Base-by-base conservation (phyloP, 2,797 vertebrate species). In the Gymnopithys bicolor region DNA sequence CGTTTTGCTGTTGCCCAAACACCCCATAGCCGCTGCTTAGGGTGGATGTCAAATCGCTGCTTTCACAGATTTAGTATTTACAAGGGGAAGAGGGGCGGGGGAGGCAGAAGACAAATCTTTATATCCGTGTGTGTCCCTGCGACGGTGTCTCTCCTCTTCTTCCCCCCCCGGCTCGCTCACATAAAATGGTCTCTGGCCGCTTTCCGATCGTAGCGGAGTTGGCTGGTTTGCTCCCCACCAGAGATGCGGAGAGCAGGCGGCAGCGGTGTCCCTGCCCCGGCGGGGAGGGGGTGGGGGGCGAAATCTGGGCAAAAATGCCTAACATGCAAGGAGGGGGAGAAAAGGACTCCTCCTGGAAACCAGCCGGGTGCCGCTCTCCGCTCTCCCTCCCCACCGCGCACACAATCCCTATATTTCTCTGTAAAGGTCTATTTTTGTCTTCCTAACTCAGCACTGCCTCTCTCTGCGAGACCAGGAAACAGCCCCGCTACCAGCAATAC, bases 1-100 rank as follows among this genome's bases (percentile, higher is more conserved):
- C 95, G 99, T 98, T 96, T 99, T 99, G 98, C 99, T 99, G 98
- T 99, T 99, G 97, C 99, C 99, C 98, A 99, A 98, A 98, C 99
- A 99, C 98, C 99, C 99, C 99, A 99, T 99, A 97, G 98, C 98
- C 98, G 97, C 85, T 59, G 75, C 87, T 95, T 76, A 35, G 87
- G 87, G 66, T 62, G 95, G 91, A 79, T 85, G 90, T 92, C 96
- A 94, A 92, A 84, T 22, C 92, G 87, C 83, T 60, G 95, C 82
- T 87, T 89, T 84, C 60, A 84, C 95, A 48, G 93, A 77, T 58
- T 89, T 67, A 69, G 88, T 94, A 70, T 91, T 82, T 95, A 96
- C 91, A 74, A 28, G 75, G 89, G 75, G 87, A 43, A n/a, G 39
- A 41, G 63, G 77, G 84, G 37, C 75, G 58, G 1, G 19, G 87